Conservation (phyloP, 1,140 invertebrate genomes). For the Bombus impatiens region DNA sequence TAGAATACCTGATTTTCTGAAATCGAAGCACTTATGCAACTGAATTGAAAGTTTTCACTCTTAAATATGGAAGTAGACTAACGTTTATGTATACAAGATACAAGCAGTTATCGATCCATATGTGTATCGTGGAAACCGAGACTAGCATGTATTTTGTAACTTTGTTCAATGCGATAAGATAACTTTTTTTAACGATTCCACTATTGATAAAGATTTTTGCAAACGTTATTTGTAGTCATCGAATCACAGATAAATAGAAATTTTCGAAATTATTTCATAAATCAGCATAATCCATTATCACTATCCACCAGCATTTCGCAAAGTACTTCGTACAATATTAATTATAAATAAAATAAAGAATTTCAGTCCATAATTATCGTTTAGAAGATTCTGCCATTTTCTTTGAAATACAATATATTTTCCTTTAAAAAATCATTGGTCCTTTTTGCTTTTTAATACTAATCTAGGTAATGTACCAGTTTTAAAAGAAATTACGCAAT, state of each 20-base stretch:
- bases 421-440: neutral
- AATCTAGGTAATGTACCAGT: neutral
- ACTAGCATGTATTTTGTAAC: slow-evolving; percentile 31
- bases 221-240: slow-evolving; percentile 7
- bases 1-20: neutral
- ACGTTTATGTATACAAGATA: slow-evolving; percentile 8
- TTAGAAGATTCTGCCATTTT: neutral
- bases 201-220: slow-evolving; percentile 3
- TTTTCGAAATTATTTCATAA: neutral
- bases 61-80: slow-evolving; percentile 21
- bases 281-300: neutral
- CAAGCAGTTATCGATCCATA: slow-evolving; percentile 32
- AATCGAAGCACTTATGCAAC: neutral
- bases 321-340: too few species aligned
- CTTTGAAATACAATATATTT: neutral
- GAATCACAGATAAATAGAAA: neutral
- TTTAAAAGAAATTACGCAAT: neutral
- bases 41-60: neutral
- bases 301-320: too few species aligned
- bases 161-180: slow-evolving; percentile 40
- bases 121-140: neutral
- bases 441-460: neutral
- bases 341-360: too few species aligned
- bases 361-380: neutral
- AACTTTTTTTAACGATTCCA: slow-evolving; percentile 6